These are phyloP conservation scores for Amiota mariae DNA, from an alignment of 2,888 invertebrate species.

Conservation along the genomic window DNA sequence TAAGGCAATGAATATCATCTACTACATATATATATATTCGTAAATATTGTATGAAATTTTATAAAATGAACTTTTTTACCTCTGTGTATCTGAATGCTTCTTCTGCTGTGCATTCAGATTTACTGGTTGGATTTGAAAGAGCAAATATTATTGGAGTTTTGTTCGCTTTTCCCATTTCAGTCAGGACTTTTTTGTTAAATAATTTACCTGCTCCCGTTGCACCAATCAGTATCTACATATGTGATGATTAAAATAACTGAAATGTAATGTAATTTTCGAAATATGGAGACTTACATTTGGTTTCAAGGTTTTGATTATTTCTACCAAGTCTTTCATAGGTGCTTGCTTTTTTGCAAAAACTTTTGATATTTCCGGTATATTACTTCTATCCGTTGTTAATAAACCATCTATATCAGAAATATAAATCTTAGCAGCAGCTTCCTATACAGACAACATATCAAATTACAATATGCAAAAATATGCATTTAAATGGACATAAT, in stretches of 20 bases:
- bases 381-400: conserved; percentile 29
- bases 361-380: background rate
- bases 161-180: conserved; percentile 42
- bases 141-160: conserved; percentile 52
- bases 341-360: conserved; percentile 44
- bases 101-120: conserved; percentile 57
- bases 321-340: conserved; percentile 1
- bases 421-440: conserved; percentile 44
- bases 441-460: background rate
- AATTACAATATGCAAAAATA: background rate
- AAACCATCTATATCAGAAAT: conserved; percentile 44
- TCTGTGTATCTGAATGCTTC: conserved; percentile 54
- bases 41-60: no score
- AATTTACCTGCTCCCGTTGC: conserved; percentile 50
- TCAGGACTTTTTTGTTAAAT: conserved; percentile 47
- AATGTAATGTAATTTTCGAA: no score
- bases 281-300: conserved; percentile 41
- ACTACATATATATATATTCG: no score
- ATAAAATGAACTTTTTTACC: no score
- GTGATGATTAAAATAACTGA: background rate
- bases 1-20: no score
- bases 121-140: conserved; percentile 56
- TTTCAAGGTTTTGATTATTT: conserved; percentile 44
- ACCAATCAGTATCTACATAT: conserved; percentile 39
- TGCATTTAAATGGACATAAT: background rate